These are phyloP conservation scores for Cataglyphis rosenhaueri DNA, from an alignment of 2,888 invertebrate species.

Conservation along the genomic window DNA sequence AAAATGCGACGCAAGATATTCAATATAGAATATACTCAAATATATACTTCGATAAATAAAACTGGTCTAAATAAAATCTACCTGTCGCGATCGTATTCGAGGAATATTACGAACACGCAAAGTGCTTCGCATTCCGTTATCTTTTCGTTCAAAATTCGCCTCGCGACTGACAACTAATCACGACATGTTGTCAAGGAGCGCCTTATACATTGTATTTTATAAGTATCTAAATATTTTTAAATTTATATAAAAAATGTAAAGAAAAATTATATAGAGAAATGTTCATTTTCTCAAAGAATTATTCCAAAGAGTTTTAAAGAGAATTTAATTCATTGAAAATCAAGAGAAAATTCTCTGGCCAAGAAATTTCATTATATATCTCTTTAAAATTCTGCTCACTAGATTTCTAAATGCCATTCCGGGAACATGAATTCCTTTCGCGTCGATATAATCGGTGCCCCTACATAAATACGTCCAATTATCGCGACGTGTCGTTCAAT, in stretches of 20 bases:
- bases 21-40: not conserved
- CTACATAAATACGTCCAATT: slow-evolving; percentile 49
- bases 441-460: not conserved
- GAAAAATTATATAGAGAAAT: not conserved
- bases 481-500: slow-evolving; percentile 36
- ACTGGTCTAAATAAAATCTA: no score
- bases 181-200: no score
- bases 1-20: not conserved
- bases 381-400: not conserved
- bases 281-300: not conserved
- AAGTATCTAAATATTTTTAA: not conserved
- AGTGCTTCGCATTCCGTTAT: no score
- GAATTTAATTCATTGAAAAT: not conserved
- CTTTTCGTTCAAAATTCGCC: no score
- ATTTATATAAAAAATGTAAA: slow-evolving; percentile 7
- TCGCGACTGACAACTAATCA: no score
- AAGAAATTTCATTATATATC: not conserved
- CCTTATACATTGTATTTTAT: no score
- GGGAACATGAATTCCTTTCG: slow-evolving; percentile 18
- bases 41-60: no score
- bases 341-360: not conserved
- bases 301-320: not conserved
- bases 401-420: slow-evolving; percentile 31
- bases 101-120: no score
- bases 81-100: no score